phyloP scores from a whole-genome alignment of 2,888 invertebrate species.

The Neria commutata region DNA sequence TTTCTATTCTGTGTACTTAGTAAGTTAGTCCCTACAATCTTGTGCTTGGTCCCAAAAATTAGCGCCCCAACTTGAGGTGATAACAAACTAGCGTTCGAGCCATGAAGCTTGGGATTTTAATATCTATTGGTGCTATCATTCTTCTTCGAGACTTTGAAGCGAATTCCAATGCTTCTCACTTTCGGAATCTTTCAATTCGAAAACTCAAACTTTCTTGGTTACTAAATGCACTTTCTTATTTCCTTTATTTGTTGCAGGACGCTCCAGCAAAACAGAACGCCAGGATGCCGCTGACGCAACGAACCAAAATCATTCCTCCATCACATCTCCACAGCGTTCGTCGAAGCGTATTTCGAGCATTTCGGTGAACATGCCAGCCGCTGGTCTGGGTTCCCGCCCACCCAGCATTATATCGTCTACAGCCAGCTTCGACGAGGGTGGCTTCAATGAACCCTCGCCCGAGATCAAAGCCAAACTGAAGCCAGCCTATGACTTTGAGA shows the following conservation, averaged over 20 bases:
- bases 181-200: not conserved
- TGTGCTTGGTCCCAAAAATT: too few relatives aligned
- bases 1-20: too few relatives aligned
- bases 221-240: not conserved
- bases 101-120: too few relatives aligned
- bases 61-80: too few relatives aligned
- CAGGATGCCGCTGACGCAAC: constrained; percentile 25
- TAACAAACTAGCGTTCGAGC: too few relatives aligned
- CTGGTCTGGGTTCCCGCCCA: constrained; percentile 68
- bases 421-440: constrained; percentile 72
- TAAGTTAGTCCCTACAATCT: too few relatives aligned
- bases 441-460: constrained; percentile 75
- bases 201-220: not conserved
- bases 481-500: constrained; percentile 49
- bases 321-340: constrained; percentile 49
- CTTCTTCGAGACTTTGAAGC: too few relatives aligned
- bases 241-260: constrained; percentile 39
- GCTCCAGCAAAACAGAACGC: constrained; percentile 41
- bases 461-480: constrained; percentile 70
- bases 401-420: constrained; percentile 72
- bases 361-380: constrained; percentile 69
- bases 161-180: too few relatives aligned
- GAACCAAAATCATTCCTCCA: constrained; percentile 37
- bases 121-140: too few relatives aligned
- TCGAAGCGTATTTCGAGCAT: constrained; percentile 68